Conservation (phyloP, 1,140 invertebrate species). For the Acarapis woodi region DNA sequence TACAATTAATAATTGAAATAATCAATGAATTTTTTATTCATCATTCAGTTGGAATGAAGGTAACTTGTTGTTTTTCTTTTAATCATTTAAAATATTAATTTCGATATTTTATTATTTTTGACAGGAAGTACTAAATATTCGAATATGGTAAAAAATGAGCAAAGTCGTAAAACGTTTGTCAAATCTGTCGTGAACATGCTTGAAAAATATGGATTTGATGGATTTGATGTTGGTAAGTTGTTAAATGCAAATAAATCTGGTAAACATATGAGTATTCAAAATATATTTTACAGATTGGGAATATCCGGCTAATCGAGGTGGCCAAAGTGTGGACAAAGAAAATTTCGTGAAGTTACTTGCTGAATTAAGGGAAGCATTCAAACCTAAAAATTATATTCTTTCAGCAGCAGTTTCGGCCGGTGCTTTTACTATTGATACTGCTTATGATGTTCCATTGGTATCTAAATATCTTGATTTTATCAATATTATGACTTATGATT, state of each 20-base stretch:
- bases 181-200: constrained; percentile 18
- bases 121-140: constrained; percentile 43
- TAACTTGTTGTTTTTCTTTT: too few relatives aligned
- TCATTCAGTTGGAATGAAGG: constrained; percentile 73
- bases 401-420: constrained; percentile 35
- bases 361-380: constrained; percentile 31
- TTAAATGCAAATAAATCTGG: constrained; percentile 39
- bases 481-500: constrained; percentile 69
- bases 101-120: too few relatives aligned
- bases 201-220: constrained; percentile 43
- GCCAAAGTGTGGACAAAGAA: constrained; percentile 31
- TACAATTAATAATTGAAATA: too few relatives aligned
- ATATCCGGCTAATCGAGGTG: constrained; percentile 40
- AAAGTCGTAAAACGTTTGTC: constrained; percentile 19
- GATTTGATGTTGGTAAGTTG: constrained; percentile 34
- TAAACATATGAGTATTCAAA: constrained; percentile 33
- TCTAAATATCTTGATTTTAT: constrained; percentile 37
- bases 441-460: constrained; percentile 40
- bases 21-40: too few relatives aligned
- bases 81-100: too few relatives aligned
- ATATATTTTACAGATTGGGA: constrained; percentile 31
- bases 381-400: constrained; percentile 27
- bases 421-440: constrained; percentile 32
- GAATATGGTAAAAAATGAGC: constrained; percentile 27
- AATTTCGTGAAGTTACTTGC: constrained; percentile 43